Conservation (phyloP, 2,113 vertebrate genomes). For the Microtus richardsoni region DNA sequence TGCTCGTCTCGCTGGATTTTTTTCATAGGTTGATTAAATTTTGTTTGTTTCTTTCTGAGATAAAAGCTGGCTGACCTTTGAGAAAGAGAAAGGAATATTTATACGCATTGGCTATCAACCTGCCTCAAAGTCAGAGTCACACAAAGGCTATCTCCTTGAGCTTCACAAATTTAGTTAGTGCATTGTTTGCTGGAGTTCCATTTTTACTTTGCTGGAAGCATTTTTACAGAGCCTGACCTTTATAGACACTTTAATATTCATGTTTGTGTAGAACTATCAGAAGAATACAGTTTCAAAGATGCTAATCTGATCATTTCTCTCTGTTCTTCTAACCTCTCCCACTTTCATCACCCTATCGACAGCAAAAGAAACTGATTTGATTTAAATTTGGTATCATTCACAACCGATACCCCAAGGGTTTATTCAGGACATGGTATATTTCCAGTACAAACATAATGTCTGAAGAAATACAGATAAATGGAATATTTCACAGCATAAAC, state of each 20-base stretch:
- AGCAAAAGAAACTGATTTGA: conserved; percentile 65
- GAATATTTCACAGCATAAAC: conserved; percentile 37
- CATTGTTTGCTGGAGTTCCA: conserved; percentile 65
- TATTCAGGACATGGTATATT: conserved; percentile 47
- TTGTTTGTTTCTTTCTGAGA: conserved; percentile 63
- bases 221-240: conserved; percentile 74
- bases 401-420: conserved; percentile 23
- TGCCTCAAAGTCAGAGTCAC: conserved; percentile 71
- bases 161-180: conserved; percentile 66
- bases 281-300: conserved; percentile 55
- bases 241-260: conserved; percentile 72
- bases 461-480: conserved; percentile 59
- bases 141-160: conserved; percentile 58
- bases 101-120: conserved; percentile 52
- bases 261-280: conserved; percentile 62
- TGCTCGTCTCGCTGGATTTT: conserved; percentile 11
- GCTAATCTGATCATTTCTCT: conserved; percentile 74
- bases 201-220: conserved; percentile 63
- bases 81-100: conserved; percentile 69
- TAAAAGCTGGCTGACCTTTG: conserved; percentile 75
- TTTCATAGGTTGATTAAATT: conserved; percentile 55
- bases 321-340: conserved; percentile 63
- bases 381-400: conserved; percentile 65
- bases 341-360: conserved; percentile 36
- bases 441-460: conserved; percentile 40